Evolutionary conservation across 2,113 vertebrate species (phyloP).

Genomic region (Motacilla alba): DNA sequence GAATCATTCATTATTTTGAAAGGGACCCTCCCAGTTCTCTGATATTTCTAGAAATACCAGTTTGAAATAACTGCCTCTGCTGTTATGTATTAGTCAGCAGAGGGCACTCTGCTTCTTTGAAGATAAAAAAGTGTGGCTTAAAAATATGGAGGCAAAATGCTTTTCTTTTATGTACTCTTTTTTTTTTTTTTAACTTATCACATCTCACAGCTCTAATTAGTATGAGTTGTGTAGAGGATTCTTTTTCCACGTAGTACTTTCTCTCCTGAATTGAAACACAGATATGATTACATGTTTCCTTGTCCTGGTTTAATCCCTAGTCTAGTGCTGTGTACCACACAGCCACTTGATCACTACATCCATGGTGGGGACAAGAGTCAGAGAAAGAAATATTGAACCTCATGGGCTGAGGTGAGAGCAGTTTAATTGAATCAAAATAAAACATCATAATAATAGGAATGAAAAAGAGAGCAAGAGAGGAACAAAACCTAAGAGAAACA

Average conservation of each 20-base stretch:
- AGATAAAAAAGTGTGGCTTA: background rate
- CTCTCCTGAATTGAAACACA: background rate
- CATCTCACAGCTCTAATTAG: background rate
- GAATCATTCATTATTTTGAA: conserved; percentile 14
- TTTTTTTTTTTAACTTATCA: rapidly evolving
- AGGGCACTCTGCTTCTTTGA: conserved; percentile 17
- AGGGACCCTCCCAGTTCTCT: background rate
- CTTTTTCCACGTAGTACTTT: background rate
- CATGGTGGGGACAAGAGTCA: background rate
- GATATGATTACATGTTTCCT: background rate
- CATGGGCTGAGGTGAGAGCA: background rate
- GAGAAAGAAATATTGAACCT: background rate
- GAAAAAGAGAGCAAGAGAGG: background rate
- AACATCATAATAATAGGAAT: background rate
- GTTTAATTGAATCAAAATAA: background rate
- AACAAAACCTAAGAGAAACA: background rate
- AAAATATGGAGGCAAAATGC: background rate
- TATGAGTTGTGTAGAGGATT: background rate
- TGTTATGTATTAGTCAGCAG: background rate
- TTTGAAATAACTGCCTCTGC: background rate
- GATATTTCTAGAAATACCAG: background rate
- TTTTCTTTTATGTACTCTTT: background rate
- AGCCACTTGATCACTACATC: background rate
- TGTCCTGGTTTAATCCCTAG: background rate
- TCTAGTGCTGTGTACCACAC: rapidly evolving